These are phyloP conservation scores for Anoplolepis gracilipes DNA, from an alignment of 1,140 invertebrate genomes.

Conservation along the genomic window DNA sequence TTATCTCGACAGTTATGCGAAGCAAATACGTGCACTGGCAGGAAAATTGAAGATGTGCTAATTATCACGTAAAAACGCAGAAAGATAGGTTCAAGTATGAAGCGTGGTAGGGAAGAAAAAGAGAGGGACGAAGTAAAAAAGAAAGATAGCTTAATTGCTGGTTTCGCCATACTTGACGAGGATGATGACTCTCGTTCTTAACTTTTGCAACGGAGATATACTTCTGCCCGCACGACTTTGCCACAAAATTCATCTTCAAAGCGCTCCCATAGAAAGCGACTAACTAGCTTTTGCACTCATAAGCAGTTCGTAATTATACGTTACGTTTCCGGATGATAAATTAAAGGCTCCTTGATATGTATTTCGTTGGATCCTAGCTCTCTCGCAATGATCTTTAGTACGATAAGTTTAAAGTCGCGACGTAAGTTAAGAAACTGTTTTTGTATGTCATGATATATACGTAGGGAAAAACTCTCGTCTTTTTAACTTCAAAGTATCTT, in stretches of 20 bases:
- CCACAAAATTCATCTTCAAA: conserved; percentile 34
- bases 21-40: conserved; percentile 71
- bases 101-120: not conserved
- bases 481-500: not conserved
- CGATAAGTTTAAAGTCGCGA: not conserved
- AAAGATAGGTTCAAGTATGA: conserved; percentile 13
- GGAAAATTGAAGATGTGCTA: conserved; percentile 76
- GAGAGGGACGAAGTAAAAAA: not conserved
- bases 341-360: conserved; percentile 8
- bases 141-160: conserved; percentile 71
- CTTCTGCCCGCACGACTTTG: conserved; percentile 31
- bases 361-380: not conserved
- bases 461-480: not conserved
- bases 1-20: conserved; percentile 75
- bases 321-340: conserved; percentile 23
- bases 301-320: conserved; percentile 56
- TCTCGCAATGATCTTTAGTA: not conserved
- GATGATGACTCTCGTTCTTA: conserved; percentile 69
- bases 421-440: not conserved
- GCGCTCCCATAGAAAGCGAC: conserved; percentile 49
- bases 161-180: conserved; percentile 64
- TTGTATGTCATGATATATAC: not conserved
- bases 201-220: conserved; percentile 54
- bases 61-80: conserved; percentile 73
- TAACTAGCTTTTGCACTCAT: conserved; percentile 59